Conservation (phyloP, 64 coral and sea anemone genomes). For the Montipora cactus region DNA sequence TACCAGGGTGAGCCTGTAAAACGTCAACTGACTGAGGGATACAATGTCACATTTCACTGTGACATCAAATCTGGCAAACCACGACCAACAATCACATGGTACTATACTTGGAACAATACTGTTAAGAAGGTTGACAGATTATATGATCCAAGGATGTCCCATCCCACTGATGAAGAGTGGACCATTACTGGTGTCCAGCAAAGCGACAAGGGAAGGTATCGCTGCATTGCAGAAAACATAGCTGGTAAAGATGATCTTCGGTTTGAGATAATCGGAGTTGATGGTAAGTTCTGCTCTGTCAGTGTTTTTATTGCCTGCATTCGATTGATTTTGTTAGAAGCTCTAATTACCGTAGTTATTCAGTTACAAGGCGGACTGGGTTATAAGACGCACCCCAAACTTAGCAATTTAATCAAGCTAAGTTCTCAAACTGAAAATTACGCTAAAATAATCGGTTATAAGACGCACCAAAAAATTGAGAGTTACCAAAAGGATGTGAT, state of each 20-base stretch:
- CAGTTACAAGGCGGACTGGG: too few relatives aligned
- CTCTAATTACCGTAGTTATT: too few relatives aligned
- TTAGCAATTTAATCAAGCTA: too few relatives aligned
- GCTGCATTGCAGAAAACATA: constrained; percentile 5
- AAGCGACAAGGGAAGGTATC: background rate
- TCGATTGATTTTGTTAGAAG: too few relatives aligned
- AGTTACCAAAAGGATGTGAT: too few relatives aligned
- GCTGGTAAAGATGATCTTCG: background rate
- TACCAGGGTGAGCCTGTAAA: background rate
- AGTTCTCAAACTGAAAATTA: too few relatives aligned
- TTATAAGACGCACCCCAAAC: too few relatives aligned
- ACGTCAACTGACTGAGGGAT: background rate
- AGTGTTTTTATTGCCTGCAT: background rate
- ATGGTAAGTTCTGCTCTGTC: background rate
- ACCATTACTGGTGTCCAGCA: background rate
- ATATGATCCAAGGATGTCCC: background rate
- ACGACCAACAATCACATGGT: constrained; percentile 3
- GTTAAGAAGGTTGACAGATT: background rate
- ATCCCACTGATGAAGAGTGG: background rate
- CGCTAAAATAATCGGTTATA: too few relatives aligned
- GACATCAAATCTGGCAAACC: background rate
- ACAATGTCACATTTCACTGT: constrained; percentile 20
- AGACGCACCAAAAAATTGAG: too few relatives aligned
- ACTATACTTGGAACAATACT: background rate
- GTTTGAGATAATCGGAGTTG: background rate